phyloP scores from a whole-genome alignment of 2,797 vertebrate species.

The Gorsachius magnificus region DNA sequence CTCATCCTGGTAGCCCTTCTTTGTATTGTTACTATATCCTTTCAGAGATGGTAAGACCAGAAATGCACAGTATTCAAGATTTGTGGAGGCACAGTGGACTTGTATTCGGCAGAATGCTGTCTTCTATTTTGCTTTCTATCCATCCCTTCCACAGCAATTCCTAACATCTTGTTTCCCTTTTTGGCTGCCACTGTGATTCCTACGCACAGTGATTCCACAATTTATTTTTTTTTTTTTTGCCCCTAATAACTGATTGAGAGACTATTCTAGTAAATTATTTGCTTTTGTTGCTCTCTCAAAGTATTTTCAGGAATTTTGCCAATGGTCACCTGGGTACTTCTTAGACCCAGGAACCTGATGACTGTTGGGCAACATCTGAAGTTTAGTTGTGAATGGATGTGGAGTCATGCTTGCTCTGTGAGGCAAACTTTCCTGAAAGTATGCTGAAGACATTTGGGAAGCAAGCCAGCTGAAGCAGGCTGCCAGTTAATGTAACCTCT shows the following conservation, averaged over 20 bases:
- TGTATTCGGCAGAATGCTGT: background rate
- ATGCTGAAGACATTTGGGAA: background rate
- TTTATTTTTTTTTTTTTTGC: fast-evolving
- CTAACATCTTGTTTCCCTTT: background rate
- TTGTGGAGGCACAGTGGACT: background rate
- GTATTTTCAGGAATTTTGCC: background rate
- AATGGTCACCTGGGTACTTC: background rate
- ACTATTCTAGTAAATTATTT: background rate
- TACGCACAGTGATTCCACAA: background rate
- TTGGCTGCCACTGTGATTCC: background rate
- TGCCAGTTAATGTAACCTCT: background rate
- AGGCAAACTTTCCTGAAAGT: background rate
- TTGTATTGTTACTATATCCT: background rate
- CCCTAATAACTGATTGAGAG: background rate
- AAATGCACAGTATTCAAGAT: background rate
- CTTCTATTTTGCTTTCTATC: background rate
- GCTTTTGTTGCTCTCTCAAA: background rate
- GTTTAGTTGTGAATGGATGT: background rate
- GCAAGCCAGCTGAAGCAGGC: background rate
- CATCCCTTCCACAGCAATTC: background rate
- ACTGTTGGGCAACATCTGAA: background rate
- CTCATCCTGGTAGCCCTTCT: background rate
- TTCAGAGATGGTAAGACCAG: background rate
- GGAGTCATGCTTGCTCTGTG: background rate
- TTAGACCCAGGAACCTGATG: background rate